A percentile compares a stretch with the other conserved stretches of the same genome.
Evolutionary conservation across 2,888 invertebrate species (phyloP).

Genomic region (Trichacis sp.): DNA sequence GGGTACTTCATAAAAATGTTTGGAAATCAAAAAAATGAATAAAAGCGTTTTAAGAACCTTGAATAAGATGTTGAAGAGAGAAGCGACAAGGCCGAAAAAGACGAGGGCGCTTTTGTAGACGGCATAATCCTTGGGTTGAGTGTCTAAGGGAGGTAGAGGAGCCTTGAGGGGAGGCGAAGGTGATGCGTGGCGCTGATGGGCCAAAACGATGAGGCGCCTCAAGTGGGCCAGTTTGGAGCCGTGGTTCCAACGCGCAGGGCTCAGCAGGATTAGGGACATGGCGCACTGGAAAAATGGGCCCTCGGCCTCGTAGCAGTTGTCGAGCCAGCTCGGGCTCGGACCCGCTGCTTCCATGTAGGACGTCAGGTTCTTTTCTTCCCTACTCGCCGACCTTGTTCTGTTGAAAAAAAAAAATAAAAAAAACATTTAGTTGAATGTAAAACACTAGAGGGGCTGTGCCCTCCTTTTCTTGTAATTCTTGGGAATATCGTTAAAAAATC

Average conservation of each 20-base stretch:
- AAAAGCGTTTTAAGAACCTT: slow-evolving; percentile 72
- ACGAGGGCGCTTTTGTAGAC: slow-evolving; percentile 89
- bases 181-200: slow-evolving; percentile 79
- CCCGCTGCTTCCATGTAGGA: slow-evolving; percentile 76
- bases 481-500: too few species aligned
- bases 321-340: slow-evolving; percentile 77
- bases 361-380: slow-evolving; percentile 84
- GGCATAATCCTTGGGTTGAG: slow-evolving; percentile 76
- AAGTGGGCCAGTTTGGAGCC: slow-evolving; percentile 77
- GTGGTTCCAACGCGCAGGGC: slow-evolving; percentile 82
- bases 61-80: slow-evolving; percentile 86
- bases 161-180: slow-evolving; percentile 76
- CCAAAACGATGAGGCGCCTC: slow-evolving; percentile 77
- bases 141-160: slow-evolving; percentile 70
- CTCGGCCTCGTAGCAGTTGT: slow-evolving; percentile 90
- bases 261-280: slow-evolving; percentile 83
- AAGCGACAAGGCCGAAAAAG: slow-evolving; percentile 87
- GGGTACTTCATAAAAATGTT: too few species aligned
- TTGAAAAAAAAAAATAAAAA: too few species aligned
- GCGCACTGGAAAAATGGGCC: slow-evolving; percentile 91
- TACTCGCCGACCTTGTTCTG: slow-evolving; percentile 79
- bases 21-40: too few species aligned
- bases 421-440: too few species aligned
- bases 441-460: too few species aligned
- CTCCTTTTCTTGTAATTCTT: too few species aligned